phyloP scores from a whole-genome alignment of 2,888 invertebrate species.

The Papilio gigon region DNA sequence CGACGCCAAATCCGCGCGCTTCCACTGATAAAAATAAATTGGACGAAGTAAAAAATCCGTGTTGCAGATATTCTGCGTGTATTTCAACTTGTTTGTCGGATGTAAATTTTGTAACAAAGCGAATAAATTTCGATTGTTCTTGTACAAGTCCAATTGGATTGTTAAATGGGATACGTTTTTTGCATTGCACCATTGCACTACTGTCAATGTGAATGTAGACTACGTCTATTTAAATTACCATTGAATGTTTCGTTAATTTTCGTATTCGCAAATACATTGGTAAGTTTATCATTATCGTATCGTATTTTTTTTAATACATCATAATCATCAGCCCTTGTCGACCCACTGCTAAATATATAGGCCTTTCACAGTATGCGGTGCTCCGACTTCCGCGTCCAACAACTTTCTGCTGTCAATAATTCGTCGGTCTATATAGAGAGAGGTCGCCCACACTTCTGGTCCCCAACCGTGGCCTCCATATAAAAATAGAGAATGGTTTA shows the following conservation, averaged over 20 bases:
- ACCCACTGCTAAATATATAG: too few relatives aligned
- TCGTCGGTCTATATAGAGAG: too few relatives aligned
- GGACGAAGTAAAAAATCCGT: conserved; percentile 26
- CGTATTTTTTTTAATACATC: too few relatives aligned
- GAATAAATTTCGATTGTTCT: conserved; percentile 31
- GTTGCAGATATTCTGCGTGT: conserved; percentile 34
- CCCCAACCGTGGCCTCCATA: too few relatives aligned
- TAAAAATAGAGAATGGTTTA: too few relatives aligned
- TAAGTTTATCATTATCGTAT: too few relatives aligned
- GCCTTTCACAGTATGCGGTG: too few relatives aligned
- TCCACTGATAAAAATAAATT: conserved; percentile 21
- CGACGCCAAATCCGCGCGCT: background rate
- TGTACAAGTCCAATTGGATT: conserved; percentile 23
- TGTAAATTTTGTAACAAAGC: conserved; percentile 34
- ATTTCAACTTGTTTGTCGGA: conserved; percentile 23
- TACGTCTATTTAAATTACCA: background rate
- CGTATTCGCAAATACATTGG: too few relatives aligned
- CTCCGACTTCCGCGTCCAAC: too few relatives aligned
- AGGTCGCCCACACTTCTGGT: too few relatives aligned
- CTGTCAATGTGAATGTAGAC: background rate
- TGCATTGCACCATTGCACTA: background rate
- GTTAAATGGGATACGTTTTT: conserved; percentile 5
- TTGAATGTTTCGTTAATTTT: background rate
- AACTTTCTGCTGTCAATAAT: too few relatives aligned
- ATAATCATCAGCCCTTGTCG: too few relatives aligned